Base-by-base conservation (phyloP, 2,888 invertebrate species). In the Epiblema foenella region DNA sequence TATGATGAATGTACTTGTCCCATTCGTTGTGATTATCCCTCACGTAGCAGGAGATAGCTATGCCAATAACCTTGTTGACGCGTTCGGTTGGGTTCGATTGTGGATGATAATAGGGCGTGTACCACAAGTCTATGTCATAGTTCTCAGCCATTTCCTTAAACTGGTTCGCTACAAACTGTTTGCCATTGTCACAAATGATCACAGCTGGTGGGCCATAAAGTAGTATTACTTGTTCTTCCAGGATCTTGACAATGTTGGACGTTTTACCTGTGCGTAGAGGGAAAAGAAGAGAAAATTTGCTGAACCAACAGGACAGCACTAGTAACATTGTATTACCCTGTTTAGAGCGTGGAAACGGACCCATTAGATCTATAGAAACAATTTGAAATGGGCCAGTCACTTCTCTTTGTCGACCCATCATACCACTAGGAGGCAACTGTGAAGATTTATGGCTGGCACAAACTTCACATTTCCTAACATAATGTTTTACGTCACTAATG, bases 151-250 rank as follows among this genome's bases (percentile, higher is more conserved):
- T 64, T 66, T 68, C 73, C 51, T 73, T 77, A 52, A 76, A 75
- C 17, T 68, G 56, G 2, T 62, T 33, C 12, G 74, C 52, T 0
- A 57, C 60, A 60, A 78, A 77, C 20, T 78, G 77, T 57, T 73
- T 77, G 0, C 77, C 78, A 54, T 77, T 77, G 17, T 78, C 78
- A 12, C 74, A 74, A n/a, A 78, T 74, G 0, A 75, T 68, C 0
- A 67, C 68, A 3, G 24, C 57, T 1, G 76, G 76, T 1, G 49
- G 18, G 0, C 77, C 77, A 62, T 66, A 76, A 12, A 76, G 8
- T 8, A 76, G 37, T 20, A 77, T 68, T n/a, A 65, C n/a, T 39
- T 74, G 72, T n/a, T 76, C 68, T 54, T 76, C 73, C 12, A 75
- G 12, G 4, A 74, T 74, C 20, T 73, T 68, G 9, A 52, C 24